These are phyloP conservation scores for Hemiscyllium ocellatum DNA, from an alignment of 2,113 vertebrate species.

Conservation along the genomic window DNA sequence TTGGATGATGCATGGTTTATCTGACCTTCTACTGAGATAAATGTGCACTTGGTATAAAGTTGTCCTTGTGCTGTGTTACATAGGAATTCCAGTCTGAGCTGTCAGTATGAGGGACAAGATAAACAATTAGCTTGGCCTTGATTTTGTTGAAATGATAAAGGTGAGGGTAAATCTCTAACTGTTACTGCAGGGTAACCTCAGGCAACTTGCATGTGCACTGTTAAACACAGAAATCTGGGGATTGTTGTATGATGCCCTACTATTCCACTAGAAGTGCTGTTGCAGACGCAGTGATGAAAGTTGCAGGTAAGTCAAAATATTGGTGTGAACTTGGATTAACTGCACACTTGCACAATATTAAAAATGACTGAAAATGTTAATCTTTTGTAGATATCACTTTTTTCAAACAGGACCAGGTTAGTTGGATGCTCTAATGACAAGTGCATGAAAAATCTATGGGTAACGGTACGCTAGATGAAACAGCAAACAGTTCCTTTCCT, in stretches of 20 bases:
- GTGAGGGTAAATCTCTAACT: not conserved
- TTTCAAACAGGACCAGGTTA: not conserved
- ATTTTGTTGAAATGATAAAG: not conserved
- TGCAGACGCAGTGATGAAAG: not conserved
- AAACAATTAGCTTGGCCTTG: not conserved
- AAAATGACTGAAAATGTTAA: not conserved
- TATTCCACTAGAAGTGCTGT: not conserved
- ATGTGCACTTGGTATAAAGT: conserved; percentile 23
- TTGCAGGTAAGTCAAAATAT: not conserved
- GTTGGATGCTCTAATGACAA: not conserved
- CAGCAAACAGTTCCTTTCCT: not conserved
- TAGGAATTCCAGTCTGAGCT: not conserved
- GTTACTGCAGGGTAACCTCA: not conserved
- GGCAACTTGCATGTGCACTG: not conserved
- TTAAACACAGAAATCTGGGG: not conserved
- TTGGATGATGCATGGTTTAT: not conserved
- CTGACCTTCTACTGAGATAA: conserved; percentile 31
- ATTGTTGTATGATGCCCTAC: not conserved
- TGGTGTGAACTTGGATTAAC: not conserved
- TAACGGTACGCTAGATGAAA: not conserved
- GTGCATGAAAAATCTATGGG: not conserved
- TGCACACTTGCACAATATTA: not conserved
- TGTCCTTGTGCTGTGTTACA: not conserved
- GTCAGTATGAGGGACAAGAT: not conserved
- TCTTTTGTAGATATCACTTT: not conserved